Evolutionary conservation across 2,797 vertebrate genomes (phyloP).

Genomic region (Saxicola maurus): DNA sequence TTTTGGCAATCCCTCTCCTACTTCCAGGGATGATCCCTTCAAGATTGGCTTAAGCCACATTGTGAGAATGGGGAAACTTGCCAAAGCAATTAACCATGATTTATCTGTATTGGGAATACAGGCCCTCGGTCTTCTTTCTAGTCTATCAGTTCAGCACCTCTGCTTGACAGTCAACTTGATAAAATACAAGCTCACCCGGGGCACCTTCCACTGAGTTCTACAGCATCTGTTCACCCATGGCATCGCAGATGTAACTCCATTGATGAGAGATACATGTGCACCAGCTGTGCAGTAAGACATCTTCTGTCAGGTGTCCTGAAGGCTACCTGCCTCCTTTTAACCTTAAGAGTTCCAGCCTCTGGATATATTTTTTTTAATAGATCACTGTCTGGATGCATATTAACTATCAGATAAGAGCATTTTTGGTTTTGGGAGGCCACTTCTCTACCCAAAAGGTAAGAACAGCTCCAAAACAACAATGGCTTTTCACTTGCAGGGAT

Average conservation of each 20-base stretch:
- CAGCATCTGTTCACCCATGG: background rate
- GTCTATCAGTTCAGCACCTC: slow-evolving; percentile 33
- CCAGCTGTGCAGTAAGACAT: background rate
- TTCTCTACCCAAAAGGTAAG: background rate
- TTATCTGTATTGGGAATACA: background rate
- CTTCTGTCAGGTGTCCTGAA: slow-evolving; percentile 1
- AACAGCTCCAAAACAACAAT: slow-evolving; percentile 24
- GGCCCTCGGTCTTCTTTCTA: background rate
- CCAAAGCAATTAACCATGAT: background rate
- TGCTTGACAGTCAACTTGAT: background rate
- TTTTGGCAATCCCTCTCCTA: background rate
- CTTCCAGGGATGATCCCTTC: background rate
- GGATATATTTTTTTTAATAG: background rate
- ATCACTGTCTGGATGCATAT: background rate
- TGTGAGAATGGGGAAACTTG: background rate
- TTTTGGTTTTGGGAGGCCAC: background rate
- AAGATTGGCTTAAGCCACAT: background rate
- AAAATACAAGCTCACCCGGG: background rate
- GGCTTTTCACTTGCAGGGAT: background rate
- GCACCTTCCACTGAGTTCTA: background rate
- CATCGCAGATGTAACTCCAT: background rate
- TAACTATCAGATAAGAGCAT: background rate
- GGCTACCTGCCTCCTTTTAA: background rate
- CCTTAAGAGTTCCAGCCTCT: slow-evolving; percentile 5
- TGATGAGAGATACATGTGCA: fast-evolving